Evolutionary conservation across 92 coral and sea anemone genomes (phyloP).

Genomic region (Hydrozoanthus gracilis): DNA sequence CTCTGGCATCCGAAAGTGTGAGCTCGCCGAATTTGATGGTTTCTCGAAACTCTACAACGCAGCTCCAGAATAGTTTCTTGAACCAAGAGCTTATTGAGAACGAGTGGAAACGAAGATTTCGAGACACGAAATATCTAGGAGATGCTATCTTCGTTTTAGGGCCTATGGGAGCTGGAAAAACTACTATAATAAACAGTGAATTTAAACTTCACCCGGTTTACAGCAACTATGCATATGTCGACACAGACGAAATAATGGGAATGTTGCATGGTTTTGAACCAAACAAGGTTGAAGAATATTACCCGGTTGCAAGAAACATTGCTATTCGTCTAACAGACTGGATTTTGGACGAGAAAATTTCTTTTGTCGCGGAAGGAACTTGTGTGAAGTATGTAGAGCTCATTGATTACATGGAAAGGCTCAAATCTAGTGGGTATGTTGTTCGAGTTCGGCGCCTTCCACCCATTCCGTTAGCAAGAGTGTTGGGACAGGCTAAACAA

Average conservation of each 20-base stretch:
- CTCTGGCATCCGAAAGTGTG: constrained; percentile 46
- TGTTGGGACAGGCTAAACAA: constrained; percentile 81
- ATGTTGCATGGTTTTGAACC: constrained; percentile 82
- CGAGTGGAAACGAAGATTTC: constrained; percentile 85
- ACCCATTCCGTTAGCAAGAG: constrained; percentile 62
- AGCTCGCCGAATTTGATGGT: constrained; percentile 30
- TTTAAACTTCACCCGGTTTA: constrained; percentile 80
- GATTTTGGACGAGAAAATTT: constrained; percentile 91
- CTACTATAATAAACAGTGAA: constrained; percentile 84
- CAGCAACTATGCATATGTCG: constrained; percentile 90
- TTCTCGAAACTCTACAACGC: background rate
- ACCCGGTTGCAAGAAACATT: constrained; percentile 89
- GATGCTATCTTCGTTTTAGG: constrained; percentile 96
- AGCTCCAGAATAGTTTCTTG: background rate
- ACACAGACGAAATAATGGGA: constrained; percentile 99
- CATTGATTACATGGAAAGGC: constrained; percentile 86
- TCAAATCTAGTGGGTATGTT: constrained; percentile 82
- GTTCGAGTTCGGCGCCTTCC: constrained; percentile 86
- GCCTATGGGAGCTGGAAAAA: constrained; percentile 99
- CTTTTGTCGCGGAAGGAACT: constrained; percentile 98
- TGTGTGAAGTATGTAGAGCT: constrained; percentile 92
- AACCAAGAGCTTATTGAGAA: constrained; percentile 78
- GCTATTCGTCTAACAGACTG: constrained; percentile 96
- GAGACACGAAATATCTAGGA: constrained; percentile 74
- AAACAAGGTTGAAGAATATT: constrained; percentile 89